phyloP scores from a whole-genome alignment of 1,140 invertebrate genomes.

The Harpegnathos saltator region DNA sequence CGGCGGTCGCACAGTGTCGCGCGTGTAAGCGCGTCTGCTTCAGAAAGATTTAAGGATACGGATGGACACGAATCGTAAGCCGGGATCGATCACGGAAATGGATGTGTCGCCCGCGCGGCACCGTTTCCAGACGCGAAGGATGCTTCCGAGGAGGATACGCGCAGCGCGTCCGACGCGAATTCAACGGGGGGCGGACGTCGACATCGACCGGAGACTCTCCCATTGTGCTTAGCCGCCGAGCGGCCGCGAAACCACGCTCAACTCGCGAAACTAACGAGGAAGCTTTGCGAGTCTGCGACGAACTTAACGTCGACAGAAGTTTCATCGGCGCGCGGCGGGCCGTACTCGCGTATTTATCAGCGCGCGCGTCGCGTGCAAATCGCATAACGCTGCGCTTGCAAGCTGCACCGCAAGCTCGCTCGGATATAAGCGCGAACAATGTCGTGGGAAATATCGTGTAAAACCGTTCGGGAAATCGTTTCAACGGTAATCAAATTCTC shows the following conservation, averaged over 20 bases:
- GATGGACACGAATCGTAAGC: constrained; percentile 36
- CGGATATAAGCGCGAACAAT: not conserved
- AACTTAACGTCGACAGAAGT: too few relatives aligned
- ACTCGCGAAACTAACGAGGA: too few relatives aligned
- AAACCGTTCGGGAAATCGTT: not conserved
- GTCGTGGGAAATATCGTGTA: not conserved
- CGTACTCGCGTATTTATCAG: constrained; percentile 36
- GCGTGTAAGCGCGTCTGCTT: constrained; percentile 22
- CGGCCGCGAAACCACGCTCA: not conserved
- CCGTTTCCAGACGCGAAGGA: constrained; percentile 3
- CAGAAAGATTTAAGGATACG: constrained; percentile 37
- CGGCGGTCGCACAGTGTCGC: not conserved
- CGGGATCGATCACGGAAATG: constrained; percentile 39
- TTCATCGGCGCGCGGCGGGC: not conserved
- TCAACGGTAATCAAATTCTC: not conserved
- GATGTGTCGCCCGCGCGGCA: not conserved
- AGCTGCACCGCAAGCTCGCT: not conserved
- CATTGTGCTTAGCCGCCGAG: constrained; percentile 13
- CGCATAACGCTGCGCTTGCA: not conserved
- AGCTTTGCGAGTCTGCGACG: constrained; percentile 40
- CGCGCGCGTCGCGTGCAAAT: not conserved
- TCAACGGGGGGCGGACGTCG: constrained; percentile 9
- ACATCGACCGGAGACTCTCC: constrained; percentile 23
- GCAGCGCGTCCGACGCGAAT: not conserved
- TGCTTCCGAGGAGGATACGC: not conserved